Evolutionary conservation across 2,113 vertebrate genomes (phyloP).

Genomic region (Diphyllodes magnificus): DNA sequence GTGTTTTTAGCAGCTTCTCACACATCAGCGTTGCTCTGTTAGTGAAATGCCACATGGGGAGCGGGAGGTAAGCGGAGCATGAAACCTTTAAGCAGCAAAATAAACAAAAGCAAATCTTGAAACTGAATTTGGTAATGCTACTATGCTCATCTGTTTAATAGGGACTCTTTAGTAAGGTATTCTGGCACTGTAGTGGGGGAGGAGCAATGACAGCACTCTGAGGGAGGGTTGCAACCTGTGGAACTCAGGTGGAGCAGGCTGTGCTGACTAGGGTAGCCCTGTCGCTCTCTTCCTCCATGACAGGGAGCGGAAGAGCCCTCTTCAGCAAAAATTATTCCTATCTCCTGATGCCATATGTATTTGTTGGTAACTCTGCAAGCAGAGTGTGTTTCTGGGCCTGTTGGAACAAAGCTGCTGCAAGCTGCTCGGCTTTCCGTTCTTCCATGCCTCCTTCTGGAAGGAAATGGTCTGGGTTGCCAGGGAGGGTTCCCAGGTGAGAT

Average conservation of each 20-base stretch:
- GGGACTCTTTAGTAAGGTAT: neutral
- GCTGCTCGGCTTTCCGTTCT: rapidly evolving
- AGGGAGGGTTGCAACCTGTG: neutral
- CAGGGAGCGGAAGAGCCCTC: neutral
- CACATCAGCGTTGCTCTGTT: neutral
- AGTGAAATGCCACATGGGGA: neutral
- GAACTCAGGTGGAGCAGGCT: neutral
- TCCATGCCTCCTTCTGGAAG: neutral
- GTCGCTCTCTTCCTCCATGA: rapidly evolving
- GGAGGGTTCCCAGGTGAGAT: neutral
- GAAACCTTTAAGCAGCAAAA: neutral
- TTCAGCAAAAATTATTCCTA: neutral
- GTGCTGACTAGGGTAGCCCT: neutral
- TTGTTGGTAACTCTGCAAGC: rapidly evolving
- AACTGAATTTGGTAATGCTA: neutral
- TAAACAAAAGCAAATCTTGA: neutral
- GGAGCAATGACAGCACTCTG: rapidly evolving
- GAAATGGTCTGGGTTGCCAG: neutral
- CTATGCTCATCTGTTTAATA: neutral
- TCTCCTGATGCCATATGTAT: neutral
- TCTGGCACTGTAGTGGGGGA: neutral
- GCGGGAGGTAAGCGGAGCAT: neutral
- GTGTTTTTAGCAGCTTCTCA: neutral
- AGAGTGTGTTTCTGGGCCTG: neutral
- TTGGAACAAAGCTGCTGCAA: neutral